Conservation (phyloP, 1,140 invertebrate genomes). For the Drosophila parvula region DNA sequence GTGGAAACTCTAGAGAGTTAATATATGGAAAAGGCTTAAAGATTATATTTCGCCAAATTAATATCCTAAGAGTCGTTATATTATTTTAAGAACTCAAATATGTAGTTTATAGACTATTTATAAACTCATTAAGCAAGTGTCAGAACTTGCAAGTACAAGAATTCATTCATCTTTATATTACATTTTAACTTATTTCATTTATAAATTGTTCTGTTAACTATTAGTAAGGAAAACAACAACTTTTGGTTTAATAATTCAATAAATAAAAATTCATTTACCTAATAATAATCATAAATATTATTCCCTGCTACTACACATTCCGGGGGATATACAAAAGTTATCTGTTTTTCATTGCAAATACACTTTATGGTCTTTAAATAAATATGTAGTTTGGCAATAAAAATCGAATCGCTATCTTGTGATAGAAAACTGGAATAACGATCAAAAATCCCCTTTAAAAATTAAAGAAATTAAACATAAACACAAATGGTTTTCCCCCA, state of each 20-base stretch:
- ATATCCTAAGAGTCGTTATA: no score
- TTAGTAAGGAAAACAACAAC: no score
- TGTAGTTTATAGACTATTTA: no score
- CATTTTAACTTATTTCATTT: no score
- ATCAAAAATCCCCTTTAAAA: not conserved
- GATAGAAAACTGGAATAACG: not conserved
- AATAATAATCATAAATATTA: not conserved
- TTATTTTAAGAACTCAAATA: no score
- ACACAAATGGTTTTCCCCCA: not conserved
- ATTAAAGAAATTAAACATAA: not conserved
- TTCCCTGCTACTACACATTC: not conserved
- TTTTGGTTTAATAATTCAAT: no score
- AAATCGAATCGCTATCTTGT: not conserved
- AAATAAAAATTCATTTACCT: not conserved
- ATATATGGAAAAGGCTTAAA: not conserved
- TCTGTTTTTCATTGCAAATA: not conserved
- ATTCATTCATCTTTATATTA: no score
- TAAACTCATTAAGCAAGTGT: no score
- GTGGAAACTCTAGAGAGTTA: not conserved
- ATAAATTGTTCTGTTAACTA: no score
- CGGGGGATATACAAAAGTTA: not conserved
- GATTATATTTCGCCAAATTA: not conserved
- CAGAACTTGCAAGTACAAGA: no score
- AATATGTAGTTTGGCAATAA: not conserved
- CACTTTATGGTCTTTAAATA: not conserved